phyloP scores from a whole-genome alignment of 1,140 invertebrate genomes.

The Patella vulgata region DNA sequence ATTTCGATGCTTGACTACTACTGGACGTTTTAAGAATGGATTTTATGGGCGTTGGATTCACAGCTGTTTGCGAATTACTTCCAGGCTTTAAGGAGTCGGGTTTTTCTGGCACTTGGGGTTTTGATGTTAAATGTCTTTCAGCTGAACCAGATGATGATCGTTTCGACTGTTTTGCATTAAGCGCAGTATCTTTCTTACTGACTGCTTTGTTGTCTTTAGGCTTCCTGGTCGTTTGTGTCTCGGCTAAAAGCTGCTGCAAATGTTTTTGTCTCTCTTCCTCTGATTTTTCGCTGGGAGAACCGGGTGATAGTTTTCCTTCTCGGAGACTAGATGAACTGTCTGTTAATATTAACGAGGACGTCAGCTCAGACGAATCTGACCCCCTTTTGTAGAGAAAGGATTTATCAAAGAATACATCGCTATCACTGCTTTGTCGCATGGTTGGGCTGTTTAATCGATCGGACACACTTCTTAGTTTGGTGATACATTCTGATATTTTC shows the following conservation, averaged over 20 bases:
- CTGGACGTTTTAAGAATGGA: no score
- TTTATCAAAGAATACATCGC: constrained; percentile 35
- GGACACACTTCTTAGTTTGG: constrained; percentile 53
- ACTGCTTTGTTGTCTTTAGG: constrained; percentile 31
- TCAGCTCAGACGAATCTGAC: constrained; percentile 8
- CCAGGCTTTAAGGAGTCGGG: no score
- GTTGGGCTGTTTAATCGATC: constrained; percentile 58
- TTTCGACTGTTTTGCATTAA: no score
- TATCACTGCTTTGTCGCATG: constrained; percentile 14
- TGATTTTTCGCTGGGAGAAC: constrained; percentile 6
- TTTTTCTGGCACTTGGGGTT: no score
- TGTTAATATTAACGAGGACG: constrained; percentile 6
- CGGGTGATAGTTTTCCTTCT: constrained; percentile 12
- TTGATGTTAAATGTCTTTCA: no score
- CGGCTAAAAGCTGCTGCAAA: constrained; percentile 37
- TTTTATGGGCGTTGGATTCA: no score
- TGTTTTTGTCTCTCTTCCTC: constrained; percentile 46
- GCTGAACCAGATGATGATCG: no score
- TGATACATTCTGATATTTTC: constrained; percentile 55
- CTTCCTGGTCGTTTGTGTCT: constrained; percentile 42
- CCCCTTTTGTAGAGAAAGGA: constrained; percentile 30
- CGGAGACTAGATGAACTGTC: constrained; percentile 8
- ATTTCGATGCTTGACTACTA: no score
- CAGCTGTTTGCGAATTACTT: no score
- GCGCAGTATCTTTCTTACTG: background rate